Evolutionary conservation across 2,113 vertebrate genomes (phyloP).

Genomic region (Blennius ocellaris): DNA sequence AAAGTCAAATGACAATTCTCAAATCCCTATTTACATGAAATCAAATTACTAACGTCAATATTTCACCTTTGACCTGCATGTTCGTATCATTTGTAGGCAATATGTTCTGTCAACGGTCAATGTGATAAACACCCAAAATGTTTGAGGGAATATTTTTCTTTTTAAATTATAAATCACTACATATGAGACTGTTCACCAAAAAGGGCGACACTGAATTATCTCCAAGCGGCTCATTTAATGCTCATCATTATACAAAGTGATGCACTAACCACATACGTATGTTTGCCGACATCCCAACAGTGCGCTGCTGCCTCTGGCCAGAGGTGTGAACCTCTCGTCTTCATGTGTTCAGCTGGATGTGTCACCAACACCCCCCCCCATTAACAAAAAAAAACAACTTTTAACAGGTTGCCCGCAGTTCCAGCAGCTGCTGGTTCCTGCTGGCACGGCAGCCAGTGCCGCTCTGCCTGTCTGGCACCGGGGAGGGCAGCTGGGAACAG

Average conservation of each 20-base stretch:
- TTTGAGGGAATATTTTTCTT: too few relatives aligned
- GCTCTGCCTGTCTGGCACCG: slow-evolving; percentile 44
- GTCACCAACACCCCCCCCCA: slow-evolving; percentile 26
- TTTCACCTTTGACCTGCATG: too few relatives aligned
- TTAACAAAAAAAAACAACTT: slow-evolving; percentile 56
- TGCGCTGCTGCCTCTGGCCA: slow-evolving; percentile 6
- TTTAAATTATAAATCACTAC: too few relatives aligned
- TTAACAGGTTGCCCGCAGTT: slow-evolving; percentile 47
- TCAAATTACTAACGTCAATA: too few relatives aligned
- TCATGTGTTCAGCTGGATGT: slow-evolving; percentile 53
- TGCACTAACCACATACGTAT: slow-evolving; percentile 3
- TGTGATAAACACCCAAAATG: too few relatives aligned
- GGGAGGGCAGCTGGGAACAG: slow-evolving; percentile 30
- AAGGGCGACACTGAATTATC: too few relatives aligned
- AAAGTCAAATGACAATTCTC: too few relatives aligned
- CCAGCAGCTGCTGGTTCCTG: slow-evolving; percentile 60
- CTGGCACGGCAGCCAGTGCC: slow-evolving; percentile 25
- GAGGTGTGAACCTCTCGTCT: slow-evolving; percentile 41
- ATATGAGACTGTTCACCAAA: too few relatives aligned
- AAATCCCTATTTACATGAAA: too few relatives aligned
- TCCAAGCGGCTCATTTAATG: too few relatives aligned
- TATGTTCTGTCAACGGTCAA: too few relatives aligned
- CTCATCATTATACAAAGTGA: background rate
- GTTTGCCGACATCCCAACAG: slow-evolving; percentile 14
- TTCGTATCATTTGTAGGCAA: too few relatives aligned